Evolutionary conservation across 1,140 invertebrate genomes (phyloP).

Genomic region (Bombus fervidus): DNA sequence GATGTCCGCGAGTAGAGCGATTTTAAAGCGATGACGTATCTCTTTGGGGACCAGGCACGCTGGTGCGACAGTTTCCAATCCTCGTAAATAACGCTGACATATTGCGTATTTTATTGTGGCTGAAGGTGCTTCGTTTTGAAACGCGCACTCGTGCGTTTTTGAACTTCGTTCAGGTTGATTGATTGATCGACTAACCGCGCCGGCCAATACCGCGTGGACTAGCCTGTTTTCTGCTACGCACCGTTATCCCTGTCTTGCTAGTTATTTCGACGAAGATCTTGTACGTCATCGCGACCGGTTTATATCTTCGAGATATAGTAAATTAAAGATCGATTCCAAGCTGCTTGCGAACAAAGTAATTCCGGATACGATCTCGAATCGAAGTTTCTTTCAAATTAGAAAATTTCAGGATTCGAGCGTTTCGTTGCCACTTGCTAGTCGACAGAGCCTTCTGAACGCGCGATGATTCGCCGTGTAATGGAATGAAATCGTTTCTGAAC

Average conservation of each 20-base stretch:
- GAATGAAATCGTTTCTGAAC: background rate
- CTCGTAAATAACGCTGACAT: background rate
- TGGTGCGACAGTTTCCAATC: background rate
- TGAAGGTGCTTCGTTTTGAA: background rate
- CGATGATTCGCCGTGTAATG: background rate
- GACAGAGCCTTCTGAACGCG: too few species aligned
- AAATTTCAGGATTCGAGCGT: background rate
- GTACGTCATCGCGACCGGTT: background rate
- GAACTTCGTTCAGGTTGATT: background rate
- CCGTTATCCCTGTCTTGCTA: background rate
- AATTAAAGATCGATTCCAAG: too few species aligned
- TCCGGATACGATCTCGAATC: too few species aligned
- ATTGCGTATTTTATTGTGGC: conserved; percentile 7
- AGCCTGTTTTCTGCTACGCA: background rate
- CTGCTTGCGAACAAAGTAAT: too few species aligned
- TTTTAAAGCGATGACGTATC: background rate
- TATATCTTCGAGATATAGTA: too few species aligned
- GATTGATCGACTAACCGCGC: background rate
- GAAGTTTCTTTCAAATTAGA: background rate
- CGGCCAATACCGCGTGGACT: background rate
- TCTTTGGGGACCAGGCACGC: background rate
- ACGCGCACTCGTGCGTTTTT: background rate
- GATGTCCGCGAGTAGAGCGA: too few species aligned
- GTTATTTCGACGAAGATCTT: background rate
- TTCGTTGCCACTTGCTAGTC: too few species aligned